Evolutionary conservation across 1,140 invertebrate genomes (phyloP).

Genomic region (Pinna nobilis): DNA sequence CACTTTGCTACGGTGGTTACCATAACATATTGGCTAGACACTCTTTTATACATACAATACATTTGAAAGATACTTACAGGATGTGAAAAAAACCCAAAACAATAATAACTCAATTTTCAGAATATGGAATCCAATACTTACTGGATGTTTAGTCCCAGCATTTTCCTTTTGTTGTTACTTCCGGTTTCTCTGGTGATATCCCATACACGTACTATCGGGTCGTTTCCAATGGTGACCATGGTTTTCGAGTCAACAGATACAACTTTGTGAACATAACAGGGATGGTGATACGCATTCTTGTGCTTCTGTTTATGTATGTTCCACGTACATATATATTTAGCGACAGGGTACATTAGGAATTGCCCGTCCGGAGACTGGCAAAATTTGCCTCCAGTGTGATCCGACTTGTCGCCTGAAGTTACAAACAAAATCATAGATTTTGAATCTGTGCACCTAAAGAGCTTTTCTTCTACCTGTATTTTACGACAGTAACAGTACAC

Average conservation of each 20-base stretch:
- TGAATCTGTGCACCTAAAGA: too few species aligned
- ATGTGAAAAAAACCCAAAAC: background rate
- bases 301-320: background rate
- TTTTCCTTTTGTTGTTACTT: background rate
- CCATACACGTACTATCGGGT: constrained; percentile 4
- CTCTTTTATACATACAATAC: too few species aligned
- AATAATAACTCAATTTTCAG: too few species aligned
- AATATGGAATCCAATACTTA: too few species aligned
- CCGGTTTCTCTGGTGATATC: constrained; percentile 1
- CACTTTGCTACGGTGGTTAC: too few species aligned
- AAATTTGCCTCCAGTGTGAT: constrained; percentile 7
- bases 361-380: background rate
- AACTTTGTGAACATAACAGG: background rate
- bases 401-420: background rate
- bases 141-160: too few species aligned
- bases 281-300: background rate
- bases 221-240: constrained; percentile 6
- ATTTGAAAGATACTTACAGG: constrained; percentile 10
- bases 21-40: too few species aligned
- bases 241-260: constrained; percentile 9
- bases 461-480: too few species aligned
- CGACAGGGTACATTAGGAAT: constrained; percentile 3
- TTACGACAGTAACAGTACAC: too few species aligned
- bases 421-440: too few species aligned
- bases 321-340: background rate